Evolutionary conservation across 2,888 invertebrate genomes (phyloP), one percentile per base, ranked within the genome.

Genomic region (Mylabris sibirica): DNA sequence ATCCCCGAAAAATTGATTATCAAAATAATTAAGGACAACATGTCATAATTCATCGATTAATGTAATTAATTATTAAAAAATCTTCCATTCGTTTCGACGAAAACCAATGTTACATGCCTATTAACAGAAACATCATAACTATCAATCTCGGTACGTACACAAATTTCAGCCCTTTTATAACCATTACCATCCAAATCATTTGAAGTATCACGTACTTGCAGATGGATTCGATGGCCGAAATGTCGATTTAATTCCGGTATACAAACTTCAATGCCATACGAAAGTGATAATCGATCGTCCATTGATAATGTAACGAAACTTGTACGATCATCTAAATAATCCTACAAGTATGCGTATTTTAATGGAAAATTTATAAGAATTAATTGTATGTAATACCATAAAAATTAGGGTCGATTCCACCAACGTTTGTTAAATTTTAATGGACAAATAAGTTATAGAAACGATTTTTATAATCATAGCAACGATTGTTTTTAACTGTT

Each of bases 121-220:
- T 88, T 88, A 5, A 88, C 87, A n/a, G 79, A 81, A 17, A 76
- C 77, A 74, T 88, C 88, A 66, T 87, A 88, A 75, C 87, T 87
- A 72, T 88, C 88, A 35, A 84, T 84, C 76, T 87, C 87, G 1
- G 85, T 83, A 66, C 87, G 81, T 1, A 88, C 88, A 71, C 87
- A 87, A 75, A 88, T 84, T 65, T 87, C 88, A 5, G 87, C 83
- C 72, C 87, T 84, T 5, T 79, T 78, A 73, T 82, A 86, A 24
- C 84, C 84, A 62, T 76, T 80, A 20, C 82, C 84, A 38, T 72
- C 72, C 61, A 86, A 75, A 77, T 87, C 84, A 2, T 76, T 76
- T 8, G 85, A 86, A 20, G 81, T 78, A 74, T 88, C 87, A 61
- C 87, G 81, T 12, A 86, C 84, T 82, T 88, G 83, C 35, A 87